Evolutionary conservation across 2,113 vertebrate species (phyloP).

Genomic region (Arizona elegans): DNA sequence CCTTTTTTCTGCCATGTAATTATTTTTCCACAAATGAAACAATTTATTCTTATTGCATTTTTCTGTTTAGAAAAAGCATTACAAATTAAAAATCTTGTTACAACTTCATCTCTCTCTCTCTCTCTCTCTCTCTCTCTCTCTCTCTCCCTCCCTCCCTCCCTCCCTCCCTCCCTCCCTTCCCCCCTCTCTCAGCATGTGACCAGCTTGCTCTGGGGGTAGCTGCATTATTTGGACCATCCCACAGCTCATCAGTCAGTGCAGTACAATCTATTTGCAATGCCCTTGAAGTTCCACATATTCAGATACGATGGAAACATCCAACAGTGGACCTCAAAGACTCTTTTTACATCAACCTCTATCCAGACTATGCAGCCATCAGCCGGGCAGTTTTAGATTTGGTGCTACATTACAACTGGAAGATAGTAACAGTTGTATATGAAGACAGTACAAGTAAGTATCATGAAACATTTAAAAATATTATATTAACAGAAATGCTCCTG

Average conservation of each 20-base stretch:
- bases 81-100: background rate
- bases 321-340: conserved; percentile 89
- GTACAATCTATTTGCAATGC: conserved; percentile 98
- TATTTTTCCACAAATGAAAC: background rate
- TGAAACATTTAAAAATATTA: background rate
- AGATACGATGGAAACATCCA: conserved; percentile 96
- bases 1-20: too few relatives aligned
- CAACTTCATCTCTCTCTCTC: fast-evolving
- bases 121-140: background rate
- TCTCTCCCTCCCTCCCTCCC: background rate
- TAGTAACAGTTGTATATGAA: conserved; percentile 93
- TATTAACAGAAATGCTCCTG: background rate
- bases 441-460: conserved; percentile 88
- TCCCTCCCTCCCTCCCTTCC: background rate
- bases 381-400: conserved; percentile 91
- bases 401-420: conserved; percentile 93
- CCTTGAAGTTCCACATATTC: conserved; percentile 96
- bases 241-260: conserved; percentile 93
- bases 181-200: conserved; percentile 81
- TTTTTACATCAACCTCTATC: conserved; percentile 96
- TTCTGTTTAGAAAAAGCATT: background rate
- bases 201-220: conserved; percentile 94
- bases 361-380: conserved; percentile 93
- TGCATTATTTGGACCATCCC: conserved; percentile 90
- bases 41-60: background rate